Evolutionary conservation across 2,113 vertebrate species (phyloP), one percentile per base, ranked within the genome.

Genomic region (Nothocercus julius): DNA sequence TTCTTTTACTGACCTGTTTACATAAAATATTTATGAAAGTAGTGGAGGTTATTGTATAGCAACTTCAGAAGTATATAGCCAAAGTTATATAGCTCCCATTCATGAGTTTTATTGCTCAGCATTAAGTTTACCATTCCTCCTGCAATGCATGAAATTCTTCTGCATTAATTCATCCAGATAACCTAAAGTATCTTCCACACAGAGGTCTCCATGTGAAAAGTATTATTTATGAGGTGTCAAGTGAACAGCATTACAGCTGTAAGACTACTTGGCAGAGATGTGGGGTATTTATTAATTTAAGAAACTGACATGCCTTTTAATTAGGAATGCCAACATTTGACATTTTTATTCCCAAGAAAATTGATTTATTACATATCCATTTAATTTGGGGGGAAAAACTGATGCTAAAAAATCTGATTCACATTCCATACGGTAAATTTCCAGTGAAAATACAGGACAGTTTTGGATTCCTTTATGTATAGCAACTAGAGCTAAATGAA

Each of bases 171-270:
- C 47, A 92, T 77, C 85, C 9, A 32, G 28, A 94, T 88, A 85
- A 74, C 83, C 79, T 64, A 7, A 80, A 91, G 17, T 70, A 36
- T 68, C 85, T 93, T 74, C 67, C 56, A 94, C n/a, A 74, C 11
- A 77, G 72, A 93, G 87, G 72, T 69, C 40, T 40, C 92, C 68
- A 85, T 81, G 30, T 68, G 49, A 91, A 97, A 91, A 84, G 93
- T 75, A 83, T 84, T 94, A 92, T 93, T 96, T 94, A 94, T 90
- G 86, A 92, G 64, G 38, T 61, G 86, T 70, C 74, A 88, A 80
- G 59, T 53, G 76, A 94, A 49, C 75, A 86, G 77, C 17, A 90
- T 70, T 82, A 62, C 59, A 94, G 64, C 36, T 81, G 54, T 45
- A 85, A 95, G n/a, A 77, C 53, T 89, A 91, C 49, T 62, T 5